A percentile compares a stretch with the other conserved stretches of the same genome.
Evolutionary conservation across 2,797 vertebrate species (phyloP).

Genomic region (Gymnopithys bicolor): DNA sequence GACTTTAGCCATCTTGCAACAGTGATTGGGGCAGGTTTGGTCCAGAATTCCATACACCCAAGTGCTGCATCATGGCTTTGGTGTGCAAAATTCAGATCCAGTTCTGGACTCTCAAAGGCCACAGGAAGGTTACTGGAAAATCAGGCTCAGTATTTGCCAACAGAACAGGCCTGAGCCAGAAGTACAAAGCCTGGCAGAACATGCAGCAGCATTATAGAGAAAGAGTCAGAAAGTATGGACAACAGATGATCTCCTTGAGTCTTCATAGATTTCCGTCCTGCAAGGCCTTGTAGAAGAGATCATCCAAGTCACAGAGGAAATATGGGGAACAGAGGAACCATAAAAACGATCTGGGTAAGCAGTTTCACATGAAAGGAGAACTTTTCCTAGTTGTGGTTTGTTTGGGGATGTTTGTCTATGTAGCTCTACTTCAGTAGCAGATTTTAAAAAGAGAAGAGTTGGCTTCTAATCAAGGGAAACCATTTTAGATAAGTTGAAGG

Average conservation of each 20-base stretch:
- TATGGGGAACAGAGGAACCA: neutral
- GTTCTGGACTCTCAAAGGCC: neutral
- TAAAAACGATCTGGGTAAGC: rapidly evolving
- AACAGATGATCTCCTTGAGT: neutral
- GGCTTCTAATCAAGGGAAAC: neutral
- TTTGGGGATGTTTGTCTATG: neutral
- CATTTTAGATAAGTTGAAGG: neutral
- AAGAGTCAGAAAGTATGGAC: neutral
- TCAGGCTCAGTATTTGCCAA: neutral
- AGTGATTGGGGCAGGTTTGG: neutral
- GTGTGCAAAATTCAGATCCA: neutral
- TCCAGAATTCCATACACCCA: rapidly evolving
- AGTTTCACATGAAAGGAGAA: neutral
- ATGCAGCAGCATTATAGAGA: rapidly evolving
- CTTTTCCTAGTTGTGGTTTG: neutral
- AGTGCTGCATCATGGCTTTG: neutral
- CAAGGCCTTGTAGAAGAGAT: neutral
- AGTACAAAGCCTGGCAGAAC: neutral
- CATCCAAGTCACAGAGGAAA: neutral
- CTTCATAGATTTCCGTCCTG: neutral
- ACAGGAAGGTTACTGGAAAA: neutral
- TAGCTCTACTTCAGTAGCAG: neutral
- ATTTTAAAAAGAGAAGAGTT: neutral
- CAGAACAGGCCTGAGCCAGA: neutral
- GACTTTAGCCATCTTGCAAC: neutral